Percentiles rank a stretch among this genome's conserved stretches.
phyloP scores from a whole-genome alignment of 1,140 invertebrate species.

The Micrasema longulum region DNA sequence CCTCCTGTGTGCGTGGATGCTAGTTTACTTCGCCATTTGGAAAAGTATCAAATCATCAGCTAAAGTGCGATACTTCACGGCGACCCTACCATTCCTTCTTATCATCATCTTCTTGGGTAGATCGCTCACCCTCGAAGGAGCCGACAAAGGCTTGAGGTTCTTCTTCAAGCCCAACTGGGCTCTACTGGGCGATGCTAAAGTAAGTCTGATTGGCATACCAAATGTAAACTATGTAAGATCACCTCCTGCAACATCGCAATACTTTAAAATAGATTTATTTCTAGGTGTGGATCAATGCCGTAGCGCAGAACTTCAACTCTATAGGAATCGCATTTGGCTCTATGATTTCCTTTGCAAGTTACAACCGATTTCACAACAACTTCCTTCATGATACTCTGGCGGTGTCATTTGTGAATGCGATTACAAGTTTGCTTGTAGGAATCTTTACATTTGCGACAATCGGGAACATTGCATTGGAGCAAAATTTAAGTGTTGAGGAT shows the following conservation, averaged over 20 bases:
- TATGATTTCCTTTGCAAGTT: constrained; percentile 95
- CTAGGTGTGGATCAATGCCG: constrained; percentile 91
- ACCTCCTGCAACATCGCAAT: constrained; percentile 6
- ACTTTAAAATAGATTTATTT: constrained; percentile 53
- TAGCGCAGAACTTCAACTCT: constrained; percentile 93
- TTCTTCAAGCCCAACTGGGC: constrained; percentile 92
- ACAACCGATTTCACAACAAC: constrained; percentile 93
- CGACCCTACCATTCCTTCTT: constrained; percentile 85
- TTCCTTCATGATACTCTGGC: constrained; percentile 87
- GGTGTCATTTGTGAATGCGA: constrained; percentile 83
- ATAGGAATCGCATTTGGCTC: constrained; percentile 92
- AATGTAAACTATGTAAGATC: too few species aligned
- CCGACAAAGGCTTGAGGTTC: constrained; percentile 81
- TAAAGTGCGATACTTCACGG: constrained; percentile 87
- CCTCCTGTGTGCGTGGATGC: constrained; percentile 86
- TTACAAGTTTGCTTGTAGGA: constrained; percentile 86
- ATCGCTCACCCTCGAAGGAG: constrained; percentile 85
- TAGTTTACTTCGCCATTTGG: constrained; percentile 94
- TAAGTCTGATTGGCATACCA: too few species aligned
- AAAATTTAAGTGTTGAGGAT: constrained; percentile 79
- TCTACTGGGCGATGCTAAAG: constrained; percentile 81
- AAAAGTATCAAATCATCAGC: constrained; percentile 91
- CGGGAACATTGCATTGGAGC: constrained; percentile 86
- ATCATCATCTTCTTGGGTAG: constrained; percentile 84
- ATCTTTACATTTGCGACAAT: constrained; percentile 90